These are phyloP conservation scores for Calephelis virginiensis DNA, from an alignment of 1,140 invertebrate species.

Conservation along the genomic window DNA sequence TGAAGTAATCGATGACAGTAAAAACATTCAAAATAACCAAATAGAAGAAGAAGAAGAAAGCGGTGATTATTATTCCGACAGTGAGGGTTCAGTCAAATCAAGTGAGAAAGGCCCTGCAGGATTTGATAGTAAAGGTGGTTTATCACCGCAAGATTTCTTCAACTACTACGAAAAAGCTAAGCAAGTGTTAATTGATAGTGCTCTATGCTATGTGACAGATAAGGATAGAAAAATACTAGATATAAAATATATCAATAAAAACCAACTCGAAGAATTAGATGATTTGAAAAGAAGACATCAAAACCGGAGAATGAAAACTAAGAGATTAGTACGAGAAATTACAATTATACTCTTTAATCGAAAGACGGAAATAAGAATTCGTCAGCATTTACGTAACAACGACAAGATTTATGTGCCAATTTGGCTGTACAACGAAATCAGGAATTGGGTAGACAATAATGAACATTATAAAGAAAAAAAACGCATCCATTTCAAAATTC, in stretches of 20 bases:
- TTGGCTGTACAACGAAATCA: neutral
- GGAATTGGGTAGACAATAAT: neutral
- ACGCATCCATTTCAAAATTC: constrained; percentile 2
- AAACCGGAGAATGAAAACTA: neutral
- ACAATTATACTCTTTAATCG: neutral
- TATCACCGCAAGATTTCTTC: constrained; percentile 1
- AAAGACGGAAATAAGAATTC: neutral
- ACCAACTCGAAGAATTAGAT: neutral
- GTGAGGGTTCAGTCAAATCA: neutral
- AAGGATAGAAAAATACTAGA: neutral
- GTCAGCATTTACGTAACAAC: constrained; percentile 4
- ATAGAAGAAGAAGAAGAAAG: neutral
- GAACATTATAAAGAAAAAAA: neutral
- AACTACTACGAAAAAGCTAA: constrained; percentile 7
- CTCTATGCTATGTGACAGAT: constrained; percentile 4
- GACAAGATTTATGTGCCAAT: neutral
- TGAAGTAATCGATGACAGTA: neutral
- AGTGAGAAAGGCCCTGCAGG: neutral
- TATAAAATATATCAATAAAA: constrained; percentile 1
- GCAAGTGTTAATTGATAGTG: neutral
- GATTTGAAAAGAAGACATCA: neutral
- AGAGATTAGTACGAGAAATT: neutral
- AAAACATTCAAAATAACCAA: neutral
- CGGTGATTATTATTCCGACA: neutral
- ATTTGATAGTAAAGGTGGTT: neutral